A percentile compares a stretch with the other conserved stretches of the same genome.
These are phyloP conservation scores for Alethe castanea DNA, from an alignment of 2,113 vertebrate species.

Conservation along the genomic window DNA sequence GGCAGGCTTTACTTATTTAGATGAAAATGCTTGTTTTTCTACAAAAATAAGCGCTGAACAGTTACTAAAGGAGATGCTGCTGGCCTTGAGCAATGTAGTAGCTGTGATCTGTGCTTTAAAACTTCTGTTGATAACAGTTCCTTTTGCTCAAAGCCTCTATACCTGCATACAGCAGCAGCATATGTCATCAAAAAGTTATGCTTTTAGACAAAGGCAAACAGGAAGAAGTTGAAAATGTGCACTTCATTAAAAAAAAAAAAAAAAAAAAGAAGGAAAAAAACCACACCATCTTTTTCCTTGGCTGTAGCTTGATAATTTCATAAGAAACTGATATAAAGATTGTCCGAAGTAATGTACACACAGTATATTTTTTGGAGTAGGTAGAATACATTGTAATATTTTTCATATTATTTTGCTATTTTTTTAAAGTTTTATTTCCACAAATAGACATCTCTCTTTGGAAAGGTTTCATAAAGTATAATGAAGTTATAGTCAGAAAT, in stretches of 20 bases:
- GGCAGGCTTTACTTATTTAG: not conserved
- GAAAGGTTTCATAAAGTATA: not conserved
- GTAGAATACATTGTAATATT: not conserved
- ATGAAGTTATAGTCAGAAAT: not conserved
- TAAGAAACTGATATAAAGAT: not conserved
- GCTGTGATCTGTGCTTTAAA: not conserved
- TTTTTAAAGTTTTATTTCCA: not conserved
- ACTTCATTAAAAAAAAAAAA: rapidly evolving
- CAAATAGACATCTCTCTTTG: not conserved
- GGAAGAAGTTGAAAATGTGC: not conserved
- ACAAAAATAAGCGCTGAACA: not conserved
- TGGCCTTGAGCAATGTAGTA: not conserved
- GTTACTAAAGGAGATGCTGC: not conserved
- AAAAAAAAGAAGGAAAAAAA: not conserved
- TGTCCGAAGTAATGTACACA: not conserved
- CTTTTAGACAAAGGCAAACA: not conserved
- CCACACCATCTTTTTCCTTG: not conserved
- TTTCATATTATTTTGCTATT: not conserved
- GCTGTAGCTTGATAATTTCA: not conserved
- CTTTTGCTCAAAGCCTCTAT: not conserved
- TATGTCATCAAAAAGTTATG: not conserved
- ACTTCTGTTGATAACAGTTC: not conserved
- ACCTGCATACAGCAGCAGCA: not conserved
- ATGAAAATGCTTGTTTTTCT: not conserved
- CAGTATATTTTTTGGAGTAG: not conserved